Evolutionary conservation across 1,140 invertebrate species (phyloP).

Genomic region (Drosophila ironensis): DNA sequence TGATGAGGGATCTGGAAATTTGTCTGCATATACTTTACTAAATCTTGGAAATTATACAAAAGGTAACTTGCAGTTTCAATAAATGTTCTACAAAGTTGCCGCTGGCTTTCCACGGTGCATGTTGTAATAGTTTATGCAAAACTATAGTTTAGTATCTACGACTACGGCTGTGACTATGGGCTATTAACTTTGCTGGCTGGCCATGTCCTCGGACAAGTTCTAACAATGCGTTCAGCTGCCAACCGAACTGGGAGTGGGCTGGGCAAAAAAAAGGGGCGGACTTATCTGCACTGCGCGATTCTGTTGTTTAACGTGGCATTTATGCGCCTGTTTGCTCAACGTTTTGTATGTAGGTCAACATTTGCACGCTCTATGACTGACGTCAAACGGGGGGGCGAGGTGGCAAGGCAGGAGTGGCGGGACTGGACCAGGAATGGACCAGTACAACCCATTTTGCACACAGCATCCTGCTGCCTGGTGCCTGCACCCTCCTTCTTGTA

Average conservation of each 20-base stretch:
- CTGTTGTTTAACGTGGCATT: slow-evolving; percentile 67
- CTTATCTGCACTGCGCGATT: slow-evolving; percentile 55
- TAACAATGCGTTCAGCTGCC: slow-evolving; percentile 72
- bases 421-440: slow-evolving; percentile 50
- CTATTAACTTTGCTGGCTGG: slow-evolving; percentile 45
- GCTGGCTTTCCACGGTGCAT: not conserved
- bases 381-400: slow-evolving; percentile 54
- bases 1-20: no score
- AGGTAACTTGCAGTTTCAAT: no score
- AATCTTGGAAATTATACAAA: no score
- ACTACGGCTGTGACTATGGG: slow-evolving; percentile 32
- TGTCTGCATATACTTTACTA: no score
- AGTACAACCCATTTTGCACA: slow-evolving; percentile 10
- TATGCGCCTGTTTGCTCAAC: slow-evolving; percentile 76
- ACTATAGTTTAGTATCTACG: slow-evolving; percentile 15
- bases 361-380: slow-evolving; percentile 76
- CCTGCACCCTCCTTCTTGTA: slow-evolving; percentile 15
- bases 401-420: no score
- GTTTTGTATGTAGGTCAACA: slow-evolving; percentile 78
- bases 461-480: not conserved
- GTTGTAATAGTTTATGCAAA: slow-evolving; percentile 17
- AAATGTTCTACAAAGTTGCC: no score
- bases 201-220: slow-evolving; percentile 57
- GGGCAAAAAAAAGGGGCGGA: slow-evolving; percentile 30
- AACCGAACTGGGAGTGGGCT: not conserved